Evolutionary conservation across 2,888 invertebrate species (phyloP), one percentile per base, ranked within the genome.

Genomic region (Lochmaea crataegi): DNA sequence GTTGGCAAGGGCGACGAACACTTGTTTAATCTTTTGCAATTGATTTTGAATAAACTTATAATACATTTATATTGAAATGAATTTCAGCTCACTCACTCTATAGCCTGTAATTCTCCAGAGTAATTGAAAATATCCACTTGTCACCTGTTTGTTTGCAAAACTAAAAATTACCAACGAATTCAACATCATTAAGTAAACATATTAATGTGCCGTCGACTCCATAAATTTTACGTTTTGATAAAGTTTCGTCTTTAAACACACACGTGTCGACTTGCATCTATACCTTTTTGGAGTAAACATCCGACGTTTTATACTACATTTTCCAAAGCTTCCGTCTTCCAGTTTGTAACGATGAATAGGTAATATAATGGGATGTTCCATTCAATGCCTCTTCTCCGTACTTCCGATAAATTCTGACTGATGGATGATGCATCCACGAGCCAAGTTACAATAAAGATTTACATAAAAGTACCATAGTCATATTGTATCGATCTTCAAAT

Each of bases 301-400:
- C n/a, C 60, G 60, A 14, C n/a, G n/a, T 60, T 60, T 60, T 38
- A 16, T n/a, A 32, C 60, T 38, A 38, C 38, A 60, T 60, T 58
- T 26, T 26, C 22, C 26, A 22, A 26, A 56, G 26, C 32, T 58
- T 58, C 57, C 57, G 57, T n/a, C 2, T 26, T 58, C 32, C 32
- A 4, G n/a, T 38, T 58, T 58, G 32, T 18, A 56, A 7, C 38
- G 38, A n/a, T 60, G 32, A 58, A 12, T 26, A 7, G 32, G 14
- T 14, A 32, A n/a, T 32, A 60, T 32, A 2, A 32, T 10, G 57
- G 26, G 57, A 57, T 22, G 4, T 18, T 57, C 10, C 60, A 38
- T 60, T 32, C 38, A 60, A 60, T 14, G 32, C 14, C 0, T 38
- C 14, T n/a, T 26, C 10, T 26, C 7, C 60, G 5, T 7, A 60